Percentiles rank a stretch among this genome's conserved stretches.
Evolutionary conservation across 2,888 invertebrate species (phyloP).

Genomic region (Cryptosula pallasiana): DNA sequence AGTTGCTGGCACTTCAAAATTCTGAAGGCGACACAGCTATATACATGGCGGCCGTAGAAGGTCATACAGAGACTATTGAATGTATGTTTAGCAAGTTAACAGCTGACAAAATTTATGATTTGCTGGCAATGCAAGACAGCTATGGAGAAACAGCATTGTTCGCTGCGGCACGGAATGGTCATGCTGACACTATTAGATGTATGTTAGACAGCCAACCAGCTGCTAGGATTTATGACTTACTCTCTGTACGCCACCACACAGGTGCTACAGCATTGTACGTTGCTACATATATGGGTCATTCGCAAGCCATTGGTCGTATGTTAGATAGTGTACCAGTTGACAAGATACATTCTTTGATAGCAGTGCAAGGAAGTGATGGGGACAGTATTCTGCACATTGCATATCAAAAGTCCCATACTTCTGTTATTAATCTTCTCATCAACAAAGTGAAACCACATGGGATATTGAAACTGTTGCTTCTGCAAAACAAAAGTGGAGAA

Average conservation of each 20-base stretch:
- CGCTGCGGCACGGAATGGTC: not conserved
- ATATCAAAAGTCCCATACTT: too few relatives aligned
- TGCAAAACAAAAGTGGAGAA: not conserved
- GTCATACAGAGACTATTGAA: slow-evolving; percentile 5
- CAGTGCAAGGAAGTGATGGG: too few relatives aligned
- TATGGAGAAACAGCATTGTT: not conserved
- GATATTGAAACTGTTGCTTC: too few relatives aligned
- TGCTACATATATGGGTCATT: not conserved
- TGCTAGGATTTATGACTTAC: not conserved
- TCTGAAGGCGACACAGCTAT: not conserved
- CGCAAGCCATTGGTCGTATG: not conserved
- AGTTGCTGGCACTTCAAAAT: not conserved
- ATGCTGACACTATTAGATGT: not conserved
- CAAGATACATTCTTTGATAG: too few relatives aligned
- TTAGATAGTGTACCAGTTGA: not conserved
- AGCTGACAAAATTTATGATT: not conserved
- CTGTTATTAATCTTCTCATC: too few relatives aligned
- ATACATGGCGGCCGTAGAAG: not conserved
- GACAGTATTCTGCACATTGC: too few relatives aligned
- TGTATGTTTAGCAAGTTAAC: not conserved
- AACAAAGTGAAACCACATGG: too few relatives aligned
- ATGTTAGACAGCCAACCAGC: not conserved
- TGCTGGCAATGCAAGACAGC: not conserved
- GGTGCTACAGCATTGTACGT: not conserved
- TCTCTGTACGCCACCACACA: not conserved